These are phyloP conservation scores for Oscheius sp. DNA, from an alignment of 2,888 invertebrate species.

Conservation along the genomic window DNA sequence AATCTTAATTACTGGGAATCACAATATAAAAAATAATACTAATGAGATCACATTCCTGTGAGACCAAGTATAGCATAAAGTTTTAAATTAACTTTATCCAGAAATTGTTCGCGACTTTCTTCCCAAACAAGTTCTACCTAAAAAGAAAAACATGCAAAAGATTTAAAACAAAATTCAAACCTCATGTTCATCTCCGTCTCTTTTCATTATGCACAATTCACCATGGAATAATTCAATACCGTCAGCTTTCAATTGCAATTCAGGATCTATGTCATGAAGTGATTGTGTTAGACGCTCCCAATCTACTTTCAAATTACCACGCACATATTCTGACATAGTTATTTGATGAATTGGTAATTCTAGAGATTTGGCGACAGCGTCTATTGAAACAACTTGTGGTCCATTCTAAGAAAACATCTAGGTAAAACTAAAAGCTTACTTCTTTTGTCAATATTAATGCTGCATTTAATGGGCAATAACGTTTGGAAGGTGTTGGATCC, in stretches of 20 bases:
- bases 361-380: slow-evolving; percentile 50
- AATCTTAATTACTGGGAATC: too few relatives aligned
- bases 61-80: background rate
- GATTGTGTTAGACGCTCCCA: slow-evolving; percentile 47
- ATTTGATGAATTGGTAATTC: slow-evolving; percentile 47
- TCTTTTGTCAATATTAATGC: background rate
- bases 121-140: slow-evolving; percentile 64
- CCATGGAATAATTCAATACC: slow-evolving; percentile 67
- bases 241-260: slow-evolving; percentile 60
- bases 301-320: slow-evolving; percentile 33
- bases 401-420: background rate
- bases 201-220: slow-evolving; percentile 52
- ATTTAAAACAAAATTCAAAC: background rate
- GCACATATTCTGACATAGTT: slow-evolving; percentile 49
- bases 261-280: slow-evolving; percentile 48
- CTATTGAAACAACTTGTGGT: slow-evolving; percentile 51
- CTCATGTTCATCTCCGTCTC: slow-evolving; percentile 22
- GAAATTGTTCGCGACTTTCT: slow-evolving; percentile 43
- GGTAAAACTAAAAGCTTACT: background rate
- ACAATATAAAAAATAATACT: too few relatives aligned
- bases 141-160: background rate
- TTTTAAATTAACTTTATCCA: background rate
- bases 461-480: slow-evolving; percentile 58
- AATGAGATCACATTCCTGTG: background rate
- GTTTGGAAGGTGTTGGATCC: slow-evolving; percentile 59